Evolutionary conservation across 2,888 invertebrate genomes (phyloP).

Genomic region (Gibbula magus): DNA sequence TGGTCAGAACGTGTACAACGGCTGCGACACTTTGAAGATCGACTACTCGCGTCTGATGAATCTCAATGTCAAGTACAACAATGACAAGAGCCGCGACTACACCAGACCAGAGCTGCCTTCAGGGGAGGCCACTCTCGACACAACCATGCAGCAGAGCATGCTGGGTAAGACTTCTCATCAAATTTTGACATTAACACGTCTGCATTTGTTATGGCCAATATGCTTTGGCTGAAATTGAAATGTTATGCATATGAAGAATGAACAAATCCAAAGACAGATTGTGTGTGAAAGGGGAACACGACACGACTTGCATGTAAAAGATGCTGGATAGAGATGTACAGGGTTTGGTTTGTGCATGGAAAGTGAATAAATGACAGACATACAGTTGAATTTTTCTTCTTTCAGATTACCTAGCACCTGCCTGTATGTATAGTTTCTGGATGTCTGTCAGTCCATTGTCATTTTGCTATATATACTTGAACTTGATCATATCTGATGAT

Average conservation of each 20-base stretch:
- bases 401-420: conserved; percentile 1
- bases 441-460: not conserved
- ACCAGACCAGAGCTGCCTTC: conserved; percentile 98
- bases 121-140: conserved; percentile 81
- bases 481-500: not conserved
- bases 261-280: too few relatives aligned
- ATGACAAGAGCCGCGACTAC: conserved; percentile 99
- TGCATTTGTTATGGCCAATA: too few relatives aligned
- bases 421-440: conserved; percentile 3
- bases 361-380: not conserved
- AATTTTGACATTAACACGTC: not conserved
- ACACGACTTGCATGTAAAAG: not conserved
- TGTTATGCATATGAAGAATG: too few relatives aligned
- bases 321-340: not conserved
- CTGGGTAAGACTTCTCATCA: conserved; percentile 26
- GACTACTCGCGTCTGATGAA: conserved; percentile 99
- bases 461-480: not conserved
- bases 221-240: too few relatives aligned
- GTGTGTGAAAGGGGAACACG: too few relatives aligned
- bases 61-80: conserved; percentile 99
- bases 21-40: conserved; percentile 98
- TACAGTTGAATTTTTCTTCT: not conserved
- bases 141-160: conserved; percentile 24
- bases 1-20: conserved; percentile 99
- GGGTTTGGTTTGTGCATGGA: not conserved